Conservation (phyloP, 2,113 vertebrate genomes). For the Zosterops japonicus region DNA sequence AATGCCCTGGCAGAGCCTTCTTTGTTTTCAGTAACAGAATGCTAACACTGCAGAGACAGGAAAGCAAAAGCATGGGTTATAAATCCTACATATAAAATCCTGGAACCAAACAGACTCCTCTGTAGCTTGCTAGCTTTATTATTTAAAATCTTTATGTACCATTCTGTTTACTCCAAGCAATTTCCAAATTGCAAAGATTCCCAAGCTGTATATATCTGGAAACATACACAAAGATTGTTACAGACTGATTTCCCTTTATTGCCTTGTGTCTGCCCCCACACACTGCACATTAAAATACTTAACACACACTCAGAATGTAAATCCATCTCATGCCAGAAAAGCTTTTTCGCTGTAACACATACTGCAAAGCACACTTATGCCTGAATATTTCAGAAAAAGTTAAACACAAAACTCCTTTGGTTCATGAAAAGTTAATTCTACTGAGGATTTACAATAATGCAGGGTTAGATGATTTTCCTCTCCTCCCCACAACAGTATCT, state of each 20-base stretch:
- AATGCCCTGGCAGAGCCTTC: slow-evolving; percentile 63
- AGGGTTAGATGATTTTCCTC: slow-evolving; percentile 48
- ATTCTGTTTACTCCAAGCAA: slow-evolving; percentile 47
- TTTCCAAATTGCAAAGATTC: slow-evolving; percentile 56
- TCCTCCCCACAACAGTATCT: slow-evolving; percentile 69
- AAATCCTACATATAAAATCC: slow-evolving; percentile 69
- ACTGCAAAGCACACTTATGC: background rate
- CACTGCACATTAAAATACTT: slow-evolving; percentile 61
- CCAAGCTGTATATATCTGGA: slow-evolving; percentile 50
- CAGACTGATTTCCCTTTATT: slow-evolving; percentile 50
- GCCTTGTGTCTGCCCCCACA: slow-evolving; percentile 51
- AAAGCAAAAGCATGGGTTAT: slow-evolving; percentile 63
- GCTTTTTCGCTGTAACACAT: background rate
- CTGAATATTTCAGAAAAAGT: slow-evolving; percentile 59
- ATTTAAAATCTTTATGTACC: slow-evolving; percentile 55
- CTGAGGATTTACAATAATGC: slow-evolving; percentile 62
- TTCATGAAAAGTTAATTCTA: slow-evolving; percentile 74
- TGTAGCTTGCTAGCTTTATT: slow-evolving; percentile 52
- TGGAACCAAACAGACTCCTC: slow-evolving; percentile 37
- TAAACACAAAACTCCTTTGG: slow-evolving; percentile 55
- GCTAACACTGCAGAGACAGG: slow-evolving; percentile 65
- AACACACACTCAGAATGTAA: slow-evolving; percentile 49
- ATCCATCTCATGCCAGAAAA: slow-evolving; percentile 37
- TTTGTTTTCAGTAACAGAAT: slow-evolving; percentile 70
- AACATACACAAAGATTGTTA: slow-evolving; percentile 30